phyloP scores from a whole-genome alignment of 2,888 invertebrate species.

The Gymnoscelis rufifasciata region DNA sequence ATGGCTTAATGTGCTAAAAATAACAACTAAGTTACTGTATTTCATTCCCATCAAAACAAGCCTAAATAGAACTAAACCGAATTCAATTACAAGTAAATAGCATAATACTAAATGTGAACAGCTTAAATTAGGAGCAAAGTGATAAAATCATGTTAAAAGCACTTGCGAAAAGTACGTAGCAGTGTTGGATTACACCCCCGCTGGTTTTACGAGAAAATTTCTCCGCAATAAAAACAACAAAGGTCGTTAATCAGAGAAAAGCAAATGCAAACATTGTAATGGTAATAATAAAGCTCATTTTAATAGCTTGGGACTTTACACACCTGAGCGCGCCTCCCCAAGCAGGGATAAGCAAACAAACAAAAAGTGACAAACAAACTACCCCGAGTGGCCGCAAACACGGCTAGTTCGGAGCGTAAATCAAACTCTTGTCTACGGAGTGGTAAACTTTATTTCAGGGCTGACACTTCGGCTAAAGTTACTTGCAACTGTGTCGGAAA shows the following conservation, averaged over 20 bases:
- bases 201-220: slow-evolving; percentile 3
- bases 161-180: background rate
- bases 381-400: slow-evolving; percentile 28
- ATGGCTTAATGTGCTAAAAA: too few species aligned
- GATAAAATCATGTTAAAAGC: background rate
- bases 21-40: too few species aligned
- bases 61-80: too few species aligned
- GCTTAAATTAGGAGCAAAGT: background rate
- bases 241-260: slow-evolving; percentile 3
- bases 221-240: slow-evolving; percentile 7
- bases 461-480: background rate
- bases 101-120: too few species aligned
- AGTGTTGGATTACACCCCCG: slow-evolving; percentile 4
- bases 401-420: slow-evolving; percentile 43
- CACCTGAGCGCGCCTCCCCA: slow-evolving; percentile 20
- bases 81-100: too few species aligned
- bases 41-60: too few species aligned
- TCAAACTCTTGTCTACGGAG: slow-evolving; percentile 40
- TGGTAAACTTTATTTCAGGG: slow-evolving; percentile 35
- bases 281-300: slow-evolving; percentile 17
- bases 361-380: slow-evolving; percentile 30
- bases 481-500: background rate
- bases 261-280: slow-evolving; percentile 8
- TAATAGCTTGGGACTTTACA: slow-evolving; percentile 16
- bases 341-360: slow-evolving; percentile 27